Conservation (phyloP, 1,140 invertebrate species). For the Asobara japonica region DNA sequence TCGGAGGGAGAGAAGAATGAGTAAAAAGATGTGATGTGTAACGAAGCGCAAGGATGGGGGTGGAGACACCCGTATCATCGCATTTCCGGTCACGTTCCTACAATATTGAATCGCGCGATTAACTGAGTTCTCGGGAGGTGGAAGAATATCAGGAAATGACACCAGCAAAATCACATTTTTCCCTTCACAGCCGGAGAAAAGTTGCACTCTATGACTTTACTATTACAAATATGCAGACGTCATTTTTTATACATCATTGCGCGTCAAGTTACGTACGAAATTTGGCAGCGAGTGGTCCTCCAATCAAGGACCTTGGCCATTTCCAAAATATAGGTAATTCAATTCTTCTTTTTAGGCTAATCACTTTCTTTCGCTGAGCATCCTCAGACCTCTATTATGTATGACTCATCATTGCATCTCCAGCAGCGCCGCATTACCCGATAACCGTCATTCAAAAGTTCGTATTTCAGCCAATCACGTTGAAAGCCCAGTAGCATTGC, state of each 20-base stretch:
- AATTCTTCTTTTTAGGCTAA: too few species aligned
- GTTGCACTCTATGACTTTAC: too few species aligned
- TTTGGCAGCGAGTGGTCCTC: too few species aligned
- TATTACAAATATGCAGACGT: too few species aligned
- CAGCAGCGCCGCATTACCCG: background rate
- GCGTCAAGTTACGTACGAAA: too few species aligned
- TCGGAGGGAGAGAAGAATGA: background rate
- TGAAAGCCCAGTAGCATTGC: background rate
- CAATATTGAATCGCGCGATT: slow-evolving; percentile 58
- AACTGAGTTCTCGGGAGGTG: slow-evolving; percentile 38
- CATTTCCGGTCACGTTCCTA: slow-evolving; percentile 57
- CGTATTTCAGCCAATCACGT: background rate
- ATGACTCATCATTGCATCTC: background rate
- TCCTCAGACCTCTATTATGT: too few species aligned
- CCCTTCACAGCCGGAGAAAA: background rate
- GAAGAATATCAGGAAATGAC: slow-evolving; percentile 48
- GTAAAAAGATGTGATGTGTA: slow-evolving; percentile 46
- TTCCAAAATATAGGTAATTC: too few species aligned
- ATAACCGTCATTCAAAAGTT: background rate
- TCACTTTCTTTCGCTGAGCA: too few species aligned
- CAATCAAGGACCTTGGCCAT: too few species aligned
- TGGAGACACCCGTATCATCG: slow-evolving; percentile 38
- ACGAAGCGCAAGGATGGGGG: slow-evolving; percentile 41
- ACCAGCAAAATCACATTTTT: slow-evolving; percentile 16
- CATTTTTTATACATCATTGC: too few species aligned